Conservation (phyloP, 2,113 vertebrate genomes). For the Riparia riparia region DNA sequence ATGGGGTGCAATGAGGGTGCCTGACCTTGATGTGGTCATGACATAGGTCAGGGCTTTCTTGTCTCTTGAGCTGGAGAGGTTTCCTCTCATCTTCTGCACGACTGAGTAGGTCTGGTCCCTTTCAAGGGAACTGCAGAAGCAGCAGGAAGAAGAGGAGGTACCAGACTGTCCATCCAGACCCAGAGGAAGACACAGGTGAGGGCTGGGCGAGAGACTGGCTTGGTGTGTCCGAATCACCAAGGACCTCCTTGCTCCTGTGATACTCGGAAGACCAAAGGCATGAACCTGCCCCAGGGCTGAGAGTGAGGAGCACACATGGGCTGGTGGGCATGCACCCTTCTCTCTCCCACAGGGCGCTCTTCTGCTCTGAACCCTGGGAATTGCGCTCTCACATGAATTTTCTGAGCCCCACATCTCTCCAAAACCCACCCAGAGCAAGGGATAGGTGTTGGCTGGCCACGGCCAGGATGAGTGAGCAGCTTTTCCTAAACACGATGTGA, state of each 20-base stretch:
- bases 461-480: neutral
- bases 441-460: neutral
- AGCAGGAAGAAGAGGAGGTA: neutral
- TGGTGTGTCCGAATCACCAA: neutral
- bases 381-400: neutral
- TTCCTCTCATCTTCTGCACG: neutral
- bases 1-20: neutral
- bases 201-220: neutral
- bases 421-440: neutral
- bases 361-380: neutral
- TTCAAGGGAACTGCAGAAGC: neutral
- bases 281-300: neutral
- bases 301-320: neutral
- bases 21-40: neutral
- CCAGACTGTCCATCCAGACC: neutral
- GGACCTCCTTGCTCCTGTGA: neutral
- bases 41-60: neutral
- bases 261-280: neutral
- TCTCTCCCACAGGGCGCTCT: neutral
- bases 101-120: neutral
- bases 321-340: fast-evolving
- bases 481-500: fast-evolving
- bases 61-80: neutral
- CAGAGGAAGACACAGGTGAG: neutral
- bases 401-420: neutral